Evolutionary conservation across 2,888 invertebrate genomes (phyloP).

Genomic region (Polyommatus iphigenia): DNA sequence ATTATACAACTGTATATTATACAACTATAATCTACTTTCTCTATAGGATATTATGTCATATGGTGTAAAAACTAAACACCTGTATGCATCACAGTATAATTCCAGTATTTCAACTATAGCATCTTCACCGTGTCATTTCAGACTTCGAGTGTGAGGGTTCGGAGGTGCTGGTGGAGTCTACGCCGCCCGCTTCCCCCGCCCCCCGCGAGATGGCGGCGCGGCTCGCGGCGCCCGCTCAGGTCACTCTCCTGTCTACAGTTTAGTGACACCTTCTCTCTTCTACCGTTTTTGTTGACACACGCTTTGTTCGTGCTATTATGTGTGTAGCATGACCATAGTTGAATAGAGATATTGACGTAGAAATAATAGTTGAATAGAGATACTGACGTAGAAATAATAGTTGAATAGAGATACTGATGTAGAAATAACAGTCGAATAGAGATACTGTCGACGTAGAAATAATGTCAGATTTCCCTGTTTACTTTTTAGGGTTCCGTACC

Average conservation of each 20-base stretch:
- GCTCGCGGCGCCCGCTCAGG: conserved; percentile 70
- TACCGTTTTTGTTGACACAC: background rate
- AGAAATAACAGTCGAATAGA: too few species aligned
- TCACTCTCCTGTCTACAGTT: conserved; percentile 39
- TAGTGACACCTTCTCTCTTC: conserved; percentile 17
- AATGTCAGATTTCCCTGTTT: too few species aligned
- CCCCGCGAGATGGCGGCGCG: conserved; percentile 74
- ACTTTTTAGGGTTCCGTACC: conserved; percentile 55
- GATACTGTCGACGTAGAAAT: too few species aligned
- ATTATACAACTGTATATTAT: too few species aligned
- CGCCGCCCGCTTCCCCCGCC: conserved; percentile 72
- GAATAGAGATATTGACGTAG: background rate
- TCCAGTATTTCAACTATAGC: background rate
- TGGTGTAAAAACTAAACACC: too few species aligned
- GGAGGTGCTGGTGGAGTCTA: conserved; percentile 76
- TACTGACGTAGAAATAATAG: too few species aligned
- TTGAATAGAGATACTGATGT: background rate
- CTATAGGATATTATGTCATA: too few species aligned
- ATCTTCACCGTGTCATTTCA: conserved; percentile 47
- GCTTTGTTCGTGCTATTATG: background rate
- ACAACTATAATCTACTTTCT: too few species aligned
- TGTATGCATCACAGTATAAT: background rate
- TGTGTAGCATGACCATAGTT: background rate
- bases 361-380: too few species aligned
- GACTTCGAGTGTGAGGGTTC: conserved; percentile 78